Base-by-base conservation (phyloP, 2,888 invertebrate genomes). In the Leucophenga montana region DNA sequence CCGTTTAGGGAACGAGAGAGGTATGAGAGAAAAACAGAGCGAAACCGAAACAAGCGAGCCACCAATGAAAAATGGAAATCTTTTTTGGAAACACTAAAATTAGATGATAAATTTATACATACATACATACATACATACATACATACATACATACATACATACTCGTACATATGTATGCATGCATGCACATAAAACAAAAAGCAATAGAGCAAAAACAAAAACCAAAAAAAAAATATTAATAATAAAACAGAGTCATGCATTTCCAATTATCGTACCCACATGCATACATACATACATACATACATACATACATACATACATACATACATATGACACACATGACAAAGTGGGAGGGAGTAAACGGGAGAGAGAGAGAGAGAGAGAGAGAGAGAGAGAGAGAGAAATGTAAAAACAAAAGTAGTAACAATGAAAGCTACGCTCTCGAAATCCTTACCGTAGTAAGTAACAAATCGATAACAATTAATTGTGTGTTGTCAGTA, bases 381-480 rank as follows among this genome's bases (percentile, higher is more conserved):
- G 44, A 22, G n/a, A 33, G 44, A n/a, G 31, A n/a, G 22, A 13
- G 46, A 22, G 54, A 46, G 8, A 46, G 44, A 18, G 67, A 13
- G 44, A 22, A 13, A 33, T n/a, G n/a, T 18, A 31, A 31, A 9
- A 50, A 16, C 27, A n/a, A 20, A 16, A 18, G 6, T 20, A 53
- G 56, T 44, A 68, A n/a, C 9, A 44, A 13, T 13, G 46, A 44
- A 75, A 71, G 67, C 39, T 5, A 39, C 11, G 39, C 65, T 16
- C 54, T 69, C 61, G 44, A 33, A 64, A 9, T 62, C 59, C 22
- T 44, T 64, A 72, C 68, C 39, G 11, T 39, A 39, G 8, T 39
- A 39, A 39, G 39, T 5, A 69, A 71, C 64, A 72, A 77, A 81
- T 80, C 79, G 73, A 80, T 80, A 80, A 67, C 71, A 77, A 75